phyloP scores from a whole-genome alignment of 2,888 invertebrate genomes.

The Melanophora roralis region DNA sequence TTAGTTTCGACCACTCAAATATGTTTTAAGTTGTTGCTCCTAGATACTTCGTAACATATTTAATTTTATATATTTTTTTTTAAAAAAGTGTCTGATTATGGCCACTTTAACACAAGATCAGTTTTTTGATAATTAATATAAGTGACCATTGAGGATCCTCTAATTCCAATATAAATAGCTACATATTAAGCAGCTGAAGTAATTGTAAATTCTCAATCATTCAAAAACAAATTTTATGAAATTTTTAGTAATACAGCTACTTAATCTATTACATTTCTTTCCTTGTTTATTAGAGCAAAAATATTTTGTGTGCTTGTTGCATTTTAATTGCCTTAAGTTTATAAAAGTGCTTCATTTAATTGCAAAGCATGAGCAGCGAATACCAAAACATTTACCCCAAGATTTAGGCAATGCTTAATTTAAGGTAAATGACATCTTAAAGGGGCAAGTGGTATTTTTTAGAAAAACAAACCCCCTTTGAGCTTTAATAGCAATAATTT shows the following conservation, averaged over 20 bases:
- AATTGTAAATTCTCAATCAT: not conserved
- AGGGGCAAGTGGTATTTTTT: too few relatives aligned
- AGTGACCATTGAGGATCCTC: too few relatives aligned
- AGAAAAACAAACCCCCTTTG: not conserved
- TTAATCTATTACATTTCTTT: constrained; percentile 34
- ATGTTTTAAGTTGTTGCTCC: too few relatives aligned
- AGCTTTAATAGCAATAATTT: constrained; percentile 1
- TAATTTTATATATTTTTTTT: too few relatives aligned
- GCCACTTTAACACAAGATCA: too few relatives aligned
- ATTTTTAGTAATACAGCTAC: constrained; percentile 22
- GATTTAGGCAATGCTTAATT: not conserved
- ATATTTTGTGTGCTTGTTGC: not conserved
- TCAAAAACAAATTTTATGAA: not conserved
- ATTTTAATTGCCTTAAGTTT: constrained; percentile 28
- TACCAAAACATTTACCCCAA: not conserved
- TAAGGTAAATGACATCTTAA: not conserved
- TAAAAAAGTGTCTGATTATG: too few relatives aligned
- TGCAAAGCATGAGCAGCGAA: not conserved
- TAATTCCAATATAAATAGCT: not conserved
- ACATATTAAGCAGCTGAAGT: not conserved
- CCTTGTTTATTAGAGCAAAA: constrained; percentile 53
- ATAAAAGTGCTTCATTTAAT: not conserved
- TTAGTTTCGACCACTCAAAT: too few relatives aligned
- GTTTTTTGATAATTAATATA: not conserved
- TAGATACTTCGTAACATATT: too few relatives aligned